Evolutionary conservation across 2,888 invertebrate genomes (phyloP).

Genomic region (Leptopilina drosophilae): DNA sequence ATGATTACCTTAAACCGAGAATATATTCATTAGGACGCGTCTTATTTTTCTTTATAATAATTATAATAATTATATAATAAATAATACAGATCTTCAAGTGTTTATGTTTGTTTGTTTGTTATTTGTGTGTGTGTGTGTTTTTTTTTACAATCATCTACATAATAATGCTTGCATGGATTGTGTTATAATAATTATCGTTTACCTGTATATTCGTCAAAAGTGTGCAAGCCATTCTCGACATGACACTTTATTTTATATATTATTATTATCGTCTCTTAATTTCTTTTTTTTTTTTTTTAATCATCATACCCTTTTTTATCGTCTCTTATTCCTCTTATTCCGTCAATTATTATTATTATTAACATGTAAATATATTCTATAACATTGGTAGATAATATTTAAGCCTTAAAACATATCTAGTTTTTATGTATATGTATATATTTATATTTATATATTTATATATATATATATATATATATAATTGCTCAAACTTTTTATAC

Average conservation of each 20-base stretch:
- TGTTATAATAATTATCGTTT: conserved; percentile 26
- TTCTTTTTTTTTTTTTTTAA: conserved; percentile 29
- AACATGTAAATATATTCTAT: conserved; percentile 70
- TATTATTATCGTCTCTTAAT: conserved; percentile 42
- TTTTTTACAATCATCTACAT: conserved; percentile 38
- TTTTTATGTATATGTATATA: conserved; percentile 43
- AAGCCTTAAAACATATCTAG: conserved; percentile 69
- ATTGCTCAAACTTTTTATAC: conserved; percentile 54
- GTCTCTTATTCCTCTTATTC: conserved; percentile 56
- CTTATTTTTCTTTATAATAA: background rate
- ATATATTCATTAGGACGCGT: conserved; percentile 34
- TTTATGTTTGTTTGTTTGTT: background rate
- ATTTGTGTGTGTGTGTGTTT: background rate
- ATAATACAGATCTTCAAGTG: conserved; percentile 38
- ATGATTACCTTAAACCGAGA: conserved; percentile 19
- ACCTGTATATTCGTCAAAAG: conserved; percentile 32
- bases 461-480: conserved; percentile 49
- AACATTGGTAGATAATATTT: conserved; percentile 72
- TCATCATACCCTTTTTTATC: conserved; percentile 53
- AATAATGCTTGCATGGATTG: conserved; percentile 33
- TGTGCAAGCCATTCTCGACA: background rate
- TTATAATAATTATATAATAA: background rate
- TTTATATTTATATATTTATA: conserved; percentile 34
- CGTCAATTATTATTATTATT: conserved; percentile 66
- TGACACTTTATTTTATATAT: conserved; percentile 44